phyloP scores from a whole-genome alignment of 2,888 invertebrate species.

The Xestia sexstrigata region DNA sequence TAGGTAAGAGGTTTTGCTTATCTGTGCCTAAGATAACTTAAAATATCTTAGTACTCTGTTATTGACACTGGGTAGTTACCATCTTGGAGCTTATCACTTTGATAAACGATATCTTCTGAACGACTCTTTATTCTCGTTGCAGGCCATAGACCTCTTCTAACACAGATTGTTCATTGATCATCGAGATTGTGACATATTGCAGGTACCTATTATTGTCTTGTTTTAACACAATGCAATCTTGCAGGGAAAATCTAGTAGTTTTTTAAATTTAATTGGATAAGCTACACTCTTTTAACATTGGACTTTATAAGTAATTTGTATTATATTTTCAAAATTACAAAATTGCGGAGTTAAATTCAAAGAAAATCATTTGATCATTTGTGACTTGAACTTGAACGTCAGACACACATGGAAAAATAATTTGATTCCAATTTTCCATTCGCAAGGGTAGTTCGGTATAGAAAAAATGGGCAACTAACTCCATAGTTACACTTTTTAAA shows the following conservation, averaged over 20 bases:
- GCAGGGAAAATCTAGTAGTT: not conserved
- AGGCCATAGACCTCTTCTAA: conserved; percentile 7
- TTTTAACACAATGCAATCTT: not conserved
- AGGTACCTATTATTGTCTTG: not conserved
- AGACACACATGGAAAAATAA: too few species aligned
- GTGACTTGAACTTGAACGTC: too few species aligned
- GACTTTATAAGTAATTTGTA: too few species aligned
- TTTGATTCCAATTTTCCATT: not conserved
- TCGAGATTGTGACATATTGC: not conserved
- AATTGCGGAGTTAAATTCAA: too few species aligned
- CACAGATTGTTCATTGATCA: conserved; percentile 3
- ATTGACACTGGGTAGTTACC: not conserved
- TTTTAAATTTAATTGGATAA: not conserved
- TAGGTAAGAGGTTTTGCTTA: too few species aligned
- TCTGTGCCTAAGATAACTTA: too few species aligned
- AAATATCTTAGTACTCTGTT: not conserved
- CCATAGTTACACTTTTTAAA: not conserved
- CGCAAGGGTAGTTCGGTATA: not conserved
- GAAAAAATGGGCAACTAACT: not conserved
- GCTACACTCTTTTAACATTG: not conserved
- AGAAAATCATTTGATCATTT: too few species aligned
- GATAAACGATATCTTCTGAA: not conserved
- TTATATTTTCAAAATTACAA: too few species aligned
- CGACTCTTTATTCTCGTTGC: not conserved
- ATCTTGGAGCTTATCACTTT: not conserved